Evolutionary conservation across 2,888 invertebrate species (phyloP).

Genomic region (Megamerina dolium): DNA sequence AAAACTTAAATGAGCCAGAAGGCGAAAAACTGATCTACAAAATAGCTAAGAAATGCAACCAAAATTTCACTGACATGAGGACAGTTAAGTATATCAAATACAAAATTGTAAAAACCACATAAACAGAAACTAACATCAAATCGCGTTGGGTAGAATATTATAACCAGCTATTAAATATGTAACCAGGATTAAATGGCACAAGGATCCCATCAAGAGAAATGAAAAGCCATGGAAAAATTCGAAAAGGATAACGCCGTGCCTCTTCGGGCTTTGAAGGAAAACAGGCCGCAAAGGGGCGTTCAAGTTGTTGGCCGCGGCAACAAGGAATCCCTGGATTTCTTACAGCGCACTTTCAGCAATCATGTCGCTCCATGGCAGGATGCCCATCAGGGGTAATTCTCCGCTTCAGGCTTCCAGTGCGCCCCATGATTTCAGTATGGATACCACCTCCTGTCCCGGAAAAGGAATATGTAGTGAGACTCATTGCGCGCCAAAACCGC

Average conservation of each 20-base stretch:
- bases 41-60: no score
- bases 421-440: neutral
- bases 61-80: no score
- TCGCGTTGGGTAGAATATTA: no score
- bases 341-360: no score
- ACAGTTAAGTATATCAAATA: no score
- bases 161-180: no score
- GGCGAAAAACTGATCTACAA: no score
- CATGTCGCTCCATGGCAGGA: neutral
- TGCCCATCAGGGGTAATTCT: neutral
- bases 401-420: neutral
- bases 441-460: neutral
- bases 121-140: no score
- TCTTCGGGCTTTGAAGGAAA: neutral
- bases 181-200: no score
- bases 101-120: no score
- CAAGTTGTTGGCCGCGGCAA: constrained; percentile 1
- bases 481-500: neutral
- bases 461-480: neutral
- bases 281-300: neutral
- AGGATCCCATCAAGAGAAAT: neutral
- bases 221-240: neutral
- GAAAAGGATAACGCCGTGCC: neutral
- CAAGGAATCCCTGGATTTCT: no score
- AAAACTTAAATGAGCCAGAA: no score